Conservation (phyloP, 2,888 invertebrate species). For the Thereva nobilitata region DNA sequence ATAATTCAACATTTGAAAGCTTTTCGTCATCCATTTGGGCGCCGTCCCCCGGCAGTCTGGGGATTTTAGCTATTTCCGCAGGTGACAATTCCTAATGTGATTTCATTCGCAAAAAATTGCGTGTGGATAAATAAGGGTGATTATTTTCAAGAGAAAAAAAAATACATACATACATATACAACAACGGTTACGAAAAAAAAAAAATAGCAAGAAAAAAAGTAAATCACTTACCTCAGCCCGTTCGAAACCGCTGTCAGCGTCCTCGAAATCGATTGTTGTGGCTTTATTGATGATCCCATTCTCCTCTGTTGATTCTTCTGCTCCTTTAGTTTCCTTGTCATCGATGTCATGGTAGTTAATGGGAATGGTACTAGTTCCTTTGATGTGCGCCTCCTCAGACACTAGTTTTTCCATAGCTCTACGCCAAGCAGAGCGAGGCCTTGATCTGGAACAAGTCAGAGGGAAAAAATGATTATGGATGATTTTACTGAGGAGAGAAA, state of each 20-base stretch:
- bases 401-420: conserved; percentile 43
- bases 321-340: not conserved
- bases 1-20: conserved; percentile 40
- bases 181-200: not conserved
- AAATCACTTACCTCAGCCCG: conserved; percentile 48
- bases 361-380: conserved; percentile 29
- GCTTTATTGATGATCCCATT: conserved; percentile 44
- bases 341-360: conserved; percentile 8
- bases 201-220: conserved; percentile 9
- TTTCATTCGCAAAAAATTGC: conserved; percentile 27
- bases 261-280: conserved; percentile 44
- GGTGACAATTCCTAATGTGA: conserved; percentile 43
- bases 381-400: conserved; percentile 37
- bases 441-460: conserved; percentile 25
- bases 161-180: conserved; percentile 5
- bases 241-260: conserved; percentile 43
- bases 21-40: conserved; percentile 51
- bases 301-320: conserved; percentile 18
- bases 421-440: conserved; percentile 37
- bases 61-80: conserved; percentile 55
- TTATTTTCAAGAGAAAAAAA: not conserved
- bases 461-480: conserved; percentile 15
- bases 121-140: conserved; percentile 9
- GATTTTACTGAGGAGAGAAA: not conserved
- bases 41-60: conserved; percentile 56